Evolutionary conservation across 2,888 invertebrate genomes (phyloP).

Genomic region (Troides helena): DNA sequence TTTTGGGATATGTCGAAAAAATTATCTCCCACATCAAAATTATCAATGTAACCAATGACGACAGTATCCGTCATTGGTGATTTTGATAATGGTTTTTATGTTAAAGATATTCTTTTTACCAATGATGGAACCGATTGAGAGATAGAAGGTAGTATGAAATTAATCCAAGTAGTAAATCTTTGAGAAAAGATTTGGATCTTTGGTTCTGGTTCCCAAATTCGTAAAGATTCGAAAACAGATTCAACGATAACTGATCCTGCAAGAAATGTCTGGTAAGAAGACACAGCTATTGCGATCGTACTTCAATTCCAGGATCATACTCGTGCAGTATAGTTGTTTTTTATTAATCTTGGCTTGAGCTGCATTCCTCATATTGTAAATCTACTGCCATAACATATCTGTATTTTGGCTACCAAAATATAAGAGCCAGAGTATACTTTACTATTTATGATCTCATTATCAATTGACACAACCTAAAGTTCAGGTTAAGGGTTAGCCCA

Average conservation of each 20-base stretch:
- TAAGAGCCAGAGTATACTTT: too few relatives aligned
- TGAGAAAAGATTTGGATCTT: not conserved
- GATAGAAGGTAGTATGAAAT: not conserved
- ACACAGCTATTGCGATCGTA: too few relatives aligned
- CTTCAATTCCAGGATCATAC: too few relatives aligned
- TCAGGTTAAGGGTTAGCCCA: not conserved
- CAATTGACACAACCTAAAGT: too few relatives aligned
- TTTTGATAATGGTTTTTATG: not conserved
- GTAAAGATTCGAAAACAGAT: not conserved
- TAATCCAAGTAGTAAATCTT: not conserved
- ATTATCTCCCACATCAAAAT: too few relatives aligned
- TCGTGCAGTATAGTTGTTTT: too few relatives aligned
- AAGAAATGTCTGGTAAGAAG: not conserved
- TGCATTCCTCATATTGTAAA: too few relatives aligned
- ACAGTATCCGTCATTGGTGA: not conserved
- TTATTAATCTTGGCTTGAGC: too few relatives aligned
- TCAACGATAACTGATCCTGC: not conserved
- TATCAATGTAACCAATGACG: too few relatives aligned
- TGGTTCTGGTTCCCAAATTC: not conserved
- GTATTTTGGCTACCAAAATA: too few relatives aligned
- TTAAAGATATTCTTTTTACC: not conserved
- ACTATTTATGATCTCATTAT: too few relatives aligned
- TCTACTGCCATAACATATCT: too few relatives aligned
- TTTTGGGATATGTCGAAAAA: not conserved
- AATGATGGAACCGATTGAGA: not conserved